These are phyloP conservation scores for Geophilus truncorum DNA, from an alignment of 2,888 invertebrate genomes.

Conservation along the genomic window DNA sequence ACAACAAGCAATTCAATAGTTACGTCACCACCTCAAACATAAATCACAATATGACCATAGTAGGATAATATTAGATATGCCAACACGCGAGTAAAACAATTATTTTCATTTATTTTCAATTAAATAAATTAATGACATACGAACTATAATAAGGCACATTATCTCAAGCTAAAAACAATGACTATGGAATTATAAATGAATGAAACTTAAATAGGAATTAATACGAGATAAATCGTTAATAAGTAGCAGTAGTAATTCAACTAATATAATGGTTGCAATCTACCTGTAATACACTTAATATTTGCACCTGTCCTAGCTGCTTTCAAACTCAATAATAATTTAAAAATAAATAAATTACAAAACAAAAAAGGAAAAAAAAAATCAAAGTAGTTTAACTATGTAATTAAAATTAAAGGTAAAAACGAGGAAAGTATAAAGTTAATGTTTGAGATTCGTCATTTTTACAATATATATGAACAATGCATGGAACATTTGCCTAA, in stretches of 20 bases:
- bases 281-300: not conserved
- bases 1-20: not conserved
- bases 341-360: not conserved
- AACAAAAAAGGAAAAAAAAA: not conserved
- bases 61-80: not conserved
- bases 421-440: not conserved
- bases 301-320: not conserved
- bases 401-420: not conserved
- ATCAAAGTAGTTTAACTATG: too few relatives aligned
- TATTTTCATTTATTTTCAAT: not conserved
- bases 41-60: not conserved
- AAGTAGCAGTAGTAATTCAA: not conserved
- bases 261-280: not conserved
- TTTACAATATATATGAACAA: not conserved
- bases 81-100: not conserved
- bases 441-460: not conserved
- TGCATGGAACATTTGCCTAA: not conserved
- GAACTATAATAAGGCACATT: not conserved
- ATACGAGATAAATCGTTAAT: not conserved
- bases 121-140: not conserved
- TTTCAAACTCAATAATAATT: not conserved
- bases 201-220: not conserved
- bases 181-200: not conserved
- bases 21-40: not conserved
- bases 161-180: not conserved